Base-by-base conservation (phyloP, 2,797 vertebrate genomes). In the Tokudaia tokunoshimensis region DNA sequence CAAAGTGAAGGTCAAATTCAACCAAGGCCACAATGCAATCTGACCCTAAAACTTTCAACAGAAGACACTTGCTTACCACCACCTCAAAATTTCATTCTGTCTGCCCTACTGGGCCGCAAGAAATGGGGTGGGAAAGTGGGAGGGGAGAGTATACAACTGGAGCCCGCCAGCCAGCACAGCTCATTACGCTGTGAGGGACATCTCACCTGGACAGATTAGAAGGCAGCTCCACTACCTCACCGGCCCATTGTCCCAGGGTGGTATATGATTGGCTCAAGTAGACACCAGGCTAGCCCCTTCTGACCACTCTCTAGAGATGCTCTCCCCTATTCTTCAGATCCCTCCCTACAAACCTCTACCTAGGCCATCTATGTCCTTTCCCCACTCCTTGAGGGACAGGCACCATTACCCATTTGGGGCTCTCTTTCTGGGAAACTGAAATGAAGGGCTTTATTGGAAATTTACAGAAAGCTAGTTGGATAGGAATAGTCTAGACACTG, bases 71-170 rank as follows among this genome's bases (percentile, higher is more conserved):
- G 82, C 59, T 8, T 47, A 22, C 12, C 52, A 15, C 3, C 72
- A 29, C 29, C 50, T 91, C 85, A 29, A 13, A 50, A 2, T 9
- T 81, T 88, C 14, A 15, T 55, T 82, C 80, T 15, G 57, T 61
- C 44, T 19, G 31, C 26, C 41, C 34, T 3, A 31, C 59, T 34
- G 72, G 82, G n/a, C 14, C 15, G 20, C 19, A 82, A 86, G 65
- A 44, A 85, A 44, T 6, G 3, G 3, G 24, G 37, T 31, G 0
- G 13, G 37, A 24, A 24, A 31, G 14, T 29, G 8, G 12, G 14
- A 65, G 12, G 13, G 4, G n/a, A 59, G 4, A 10, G 6, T 1
- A 34, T 6, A 14, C 1, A 22, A 0, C 4, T 37, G 78, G 26
- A 59, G 11, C 1, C 31, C 17, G 26, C 34, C 19, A 50, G 26